Evolutionary conservation across 2,797 vertebrate species (phyloP), one percentile per base, ranked within the genome.

Genomic region (Betta splendens): DNA sequence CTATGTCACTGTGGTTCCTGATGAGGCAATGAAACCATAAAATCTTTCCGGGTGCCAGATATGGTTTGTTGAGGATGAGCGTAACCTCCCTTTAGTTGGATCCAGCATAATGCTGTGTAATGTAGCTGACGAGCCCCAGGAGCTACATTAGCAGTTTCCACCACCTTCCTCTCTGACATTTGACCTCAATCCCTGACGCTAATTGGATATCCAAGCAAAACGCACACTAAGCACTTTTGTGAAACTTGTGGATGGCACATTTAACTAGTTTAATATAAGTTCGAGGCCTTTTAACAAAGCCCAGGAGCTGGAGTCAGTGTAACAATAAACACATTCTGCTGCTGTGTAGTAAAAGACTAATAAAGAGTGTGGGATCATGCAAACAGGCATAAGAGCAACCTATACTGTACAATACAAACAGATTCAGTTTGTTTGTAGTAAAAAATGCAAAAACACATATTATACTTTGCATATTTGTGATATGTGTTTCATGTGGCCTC

Each of bases 141-240:
- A 12, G 52, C 29, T 67, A 38, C 38, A 48, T 75, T 70, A 75
- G 72, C 66, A 69, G 22, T 72, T 70, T 72, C 28, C 16, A 29
- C 29, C 57, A 28, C 13, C 42, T 5, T 46, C 25, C 26, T 51
- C 39, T 48, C 28, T 62, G 45, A 68, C 68, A 65, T 68, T 53
- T 77, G 53, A 80, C 78, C 78, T 75, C 66, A 68, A 71, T 84
- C 77, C 40, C 28, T 37, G 8, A 50, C 52, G 36, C 47, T 83
- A 62, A 77, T 69, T 69, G 69, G 69, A 69, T 73, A 33, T 44
- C 45, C 9, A 2, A 31, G 31, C 9, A 64, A 35, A 58, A 57
- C 22, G 44, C 72, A 10, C 8, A 1, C 7, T 28, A 60, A 64
- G 63, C 44, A 71, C 50, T 72, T 63, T 62, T 70, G n/a, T 38